Conservation (phyloP, 2,888 invertebrate species). For the Calliopum simillimum region DNA sequence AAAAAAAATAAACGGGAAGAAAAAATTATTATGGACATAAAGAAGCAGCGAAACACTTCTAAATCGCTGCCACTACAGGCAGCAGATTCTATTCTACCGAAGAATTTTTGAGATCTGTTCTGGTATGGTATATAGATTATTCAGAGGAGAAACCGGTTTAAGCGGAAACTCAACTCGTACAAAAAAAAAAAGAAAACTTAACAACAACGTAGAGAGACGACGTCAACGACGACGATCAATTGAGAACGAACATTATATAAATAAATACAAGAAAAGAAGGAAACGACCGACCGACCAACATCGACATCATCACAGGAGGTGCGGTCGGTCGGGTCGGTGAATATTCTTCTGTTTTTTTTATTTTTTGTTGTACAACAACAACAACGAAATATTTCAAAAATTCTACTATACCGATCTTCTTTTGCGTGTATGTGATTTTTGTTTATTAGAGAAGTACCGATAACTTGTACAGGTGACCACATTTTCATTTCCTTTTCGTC, state of each 20-base stretch:
- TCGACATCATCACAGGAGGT: constrained; percentile 30
- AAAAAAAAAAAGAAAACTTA: constrained; percentile 40
- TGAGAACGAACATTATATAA: constrained; percentile 41
- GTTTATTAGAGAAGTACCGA: constrained; percentile 11
- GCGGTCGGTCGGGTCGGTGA: background rate
- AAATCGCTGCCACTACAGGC: constrained; percentile 22
- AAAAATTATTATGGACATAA: constrained; percentile 20
- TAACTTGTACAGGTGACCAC: background rate
- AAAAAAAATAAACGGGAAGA: constrained; percentile 48
- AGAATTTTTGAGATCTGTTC: constrained; percentile 27
- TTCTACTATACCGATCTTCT: constrained; percentile 15
- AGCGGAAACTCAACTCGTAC: constrained; percentile 65
- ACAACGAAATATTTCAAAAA: constrained; percentile 12
- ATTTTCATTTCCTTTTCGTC: too few species aligned
- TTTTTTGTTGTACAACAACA: background rate
- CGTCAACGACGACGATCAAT: constrained; percentile 39
- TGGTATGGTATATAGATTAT: constrained; percentile 37
- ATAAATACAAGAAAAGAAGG: constrained; percentile 24
- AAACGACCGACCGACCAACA: constrained; percentile 23
- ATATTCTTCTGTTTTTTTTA: background rate
- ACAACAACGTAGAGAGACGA: constrained; percentile 36
- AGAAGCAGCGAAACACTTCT: constrained; percentile 27
- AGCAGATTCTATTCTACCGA: constrained; percentile 22
- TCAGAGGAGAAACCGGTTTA: constrained; percentile 64
- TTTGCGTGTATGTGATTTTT: constrained; percentile 5